Evolutionary conservation across 2,113 vertebrate species (phyloP), one percentile per base, ranked within the genome.

Genomic region (Polyodon spathula): DNA sequence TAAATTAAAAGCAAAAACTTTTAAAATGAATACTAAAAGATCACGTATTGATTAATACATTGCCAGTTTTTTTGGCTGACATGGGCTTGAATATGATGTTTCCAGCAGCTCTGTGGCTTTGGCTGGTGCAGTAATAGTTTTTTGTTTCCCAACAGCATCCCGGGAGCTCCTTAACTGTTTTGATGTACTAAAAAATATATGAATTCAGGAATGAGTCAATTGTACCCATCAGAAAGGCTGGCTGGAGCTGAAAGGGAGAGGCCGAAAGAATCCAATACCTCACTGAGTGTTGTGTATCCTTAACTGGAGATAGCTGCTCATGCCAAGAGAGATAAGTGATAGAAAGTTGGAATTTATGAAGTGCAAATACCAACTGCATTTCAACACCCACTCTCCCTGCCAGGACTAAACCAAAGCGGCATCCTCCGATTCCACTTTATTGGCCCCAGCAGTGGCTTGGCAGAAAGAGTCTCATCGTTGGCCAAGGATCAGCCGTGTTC

Each of bases 341-440:
- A 41, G 63, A 66, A 44, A 56, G 64, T 57, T 60, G 59, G 59
- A 61, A 61, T 56, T 66, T 61, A 61, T 61, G 37, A 42, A 51
- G 53, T 57, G 43, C 43, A 66, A 61, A 61, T 41, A 61, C 54
- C 54, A 50, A 14, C 58, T 66, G 11, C 8, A 46, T 51, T 66
- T 60, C 44, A 48, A 43, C 37, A 17, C 51, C 39, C 2, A 5
- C 11, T 38, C 8, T 37, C 41, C 37, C 59, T 53, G 39, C 50
- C 50, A 12, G 37, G 51, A 39, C 6, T 15, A 40, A 60, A 14
- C 52, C 27, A 53, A 8, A 43, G 44, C 40, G 43, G 16, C 15
- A 46, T 51, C 9, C 37, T 54, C 16, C 41, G 6, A 12, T 40
- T 57, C 54, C 43, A 17, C 17, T 4, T 48, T 16, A 42, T 7